Percentiles rank a stretch among this genome's conserved stretches.
phyloP scores from a whole-genome alignment of 2,797 vertebrate species.

The Periparus ater region DNA sequence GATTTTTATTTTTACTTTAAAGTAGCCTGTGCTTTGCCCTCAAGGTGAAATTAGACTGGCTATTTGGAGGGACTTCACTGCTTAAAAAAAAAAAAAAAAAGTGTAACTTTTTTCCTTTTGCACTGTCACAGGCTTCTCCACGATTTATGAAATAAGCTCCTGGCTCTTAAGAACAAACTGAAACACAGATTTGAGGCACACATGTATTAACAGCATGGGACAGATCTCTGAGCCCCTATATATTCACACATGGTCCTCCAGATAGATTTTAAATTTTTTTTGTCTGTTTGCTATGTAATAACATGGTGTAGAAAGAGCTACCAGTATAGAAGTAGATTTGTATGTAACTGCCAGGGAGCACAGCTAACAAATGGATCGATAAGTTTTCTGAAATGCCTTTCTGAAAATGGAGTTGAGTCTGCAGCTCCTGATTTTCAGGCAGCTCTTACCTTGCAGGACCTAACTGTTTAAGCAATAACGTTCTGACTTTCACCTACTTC shows the following conservation, averaged over 20 bases:
- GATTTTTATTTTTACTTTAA: constrained; percentile 67
- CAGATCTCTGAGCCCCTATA: not conserved
- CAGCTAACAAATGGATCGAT: not conserved
- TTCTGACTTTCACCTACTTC: not conserved
- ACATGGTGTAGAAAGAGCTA: not conserved
- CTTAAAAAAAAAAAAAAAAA: not conserved
- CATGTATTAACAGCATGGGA: not conserved
- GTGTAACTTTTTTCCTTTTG: not conserved
- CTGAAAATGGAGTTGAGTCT: not conserved
- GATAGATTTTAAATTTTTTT: not conserved
- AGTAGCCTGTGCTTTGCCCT: not conserved
- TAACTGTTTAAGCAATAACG: not conserved
- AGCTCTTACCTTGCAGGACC: not conserved
- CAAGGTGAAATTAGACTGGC: not conserved
- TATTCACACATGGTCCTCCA: not conserved
- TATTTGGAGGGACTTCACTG: not conserved
- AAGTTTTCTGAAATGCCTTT: not conserved
- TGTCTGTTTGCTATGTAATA: not conserved
- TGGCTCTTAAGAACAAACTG: not conserved
- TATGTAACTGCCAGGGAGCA: not conserved
- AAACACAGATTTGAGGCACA: not conserved
- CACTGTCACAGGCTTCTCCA: not conserved
- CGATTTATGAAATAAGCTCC: not conserved
- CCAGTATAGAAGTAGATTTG: not conserved
- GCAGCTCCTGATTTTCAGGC: not conserved